Percentiles rank a stretch among this genome's conserved stretches.
Evolutionary conservation across 2,888 invertebrate genomes (phyloP).

Genomic region (Drosophila nigricruria): DNA sequence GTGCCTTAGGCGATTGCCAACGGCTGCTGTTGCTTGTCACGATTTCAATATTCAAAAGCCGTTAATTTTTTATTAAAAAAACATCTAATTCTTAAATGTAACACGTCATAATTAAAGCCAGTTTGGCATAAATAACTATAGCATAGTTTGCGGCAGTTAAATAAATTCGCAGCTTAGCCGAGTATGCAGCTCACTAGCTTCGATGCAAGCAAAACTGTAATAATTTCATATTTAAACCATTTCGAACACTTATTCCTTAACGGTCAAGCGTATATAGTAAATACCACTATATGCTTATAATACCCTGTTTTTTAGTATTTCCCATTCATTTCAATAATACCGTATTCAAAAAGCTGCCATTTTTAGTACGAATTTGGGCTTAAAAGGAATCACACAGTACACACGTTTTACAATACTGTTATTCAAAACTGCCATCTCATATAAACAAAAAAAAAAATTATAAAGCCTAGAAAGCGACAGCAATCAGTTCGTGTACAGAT

Average conservation of each 20-base stretch:
- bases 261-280: background rate
- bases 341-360: background rate
- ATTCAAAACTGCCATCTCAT: constrained; percentile 41
- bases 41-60: background rate
- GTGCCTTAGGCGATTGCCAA: too few species aligned
- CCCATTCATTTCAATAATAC: background rate
- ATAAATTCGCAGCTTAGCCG: background rate
- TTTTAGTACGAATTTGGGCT: background rate
- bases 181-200: constrained; percentile 16
- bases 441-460: constrained; percentile 12
- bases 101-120: background rate
- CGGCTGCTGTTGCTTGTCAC: background rate
- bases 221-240: background rate
- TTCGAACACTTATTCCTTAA: background rate
- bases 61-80: background rate
- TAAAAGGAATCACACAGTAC: background rate
- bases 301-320: background rate
- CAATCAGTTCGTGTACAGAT: background rate
- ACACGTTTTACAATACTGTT: constrained; percentile 38
- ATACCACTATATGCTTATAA: background rate
- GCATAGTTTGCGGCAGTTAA: constrained; percentile 32
- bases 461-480: background rate
- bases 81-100: too few species aligned
- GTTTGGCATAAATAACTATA: background rate
- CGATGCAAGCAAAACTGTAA: background rate